Evolutionary conservation across 2,888 invertebrate species (phyloP), one percentile per base, ranked within the genome.

Genomic region (Tipula vernalis): DNA sequence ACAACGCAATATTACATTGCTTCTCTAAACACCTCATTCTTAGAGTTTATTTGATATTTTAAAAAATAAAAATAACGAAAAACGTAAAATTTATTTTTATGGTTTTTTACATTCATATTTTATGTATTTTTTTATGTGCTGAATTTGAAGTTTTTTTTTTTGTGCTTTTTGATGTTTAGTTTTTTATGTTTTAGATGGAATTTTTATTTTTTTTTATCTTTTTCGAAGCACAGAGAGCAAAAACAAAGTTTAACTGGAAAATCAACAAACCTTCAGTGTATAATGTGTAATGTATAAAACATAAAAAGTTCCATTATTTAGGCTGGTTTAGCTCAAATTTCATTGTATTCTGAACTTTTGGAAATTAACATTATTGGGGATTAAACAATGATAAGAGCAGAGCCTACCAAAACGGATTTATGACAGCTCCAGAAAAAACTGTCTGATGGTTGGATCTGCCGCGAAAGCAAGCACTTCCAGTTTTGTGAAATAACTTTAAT

Each of bases 101-200:
- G 71, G 71, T 71, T 71, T 71, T 71, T 71, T 71, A 71, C 71
- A 71, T 71, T 71, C 71, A 71, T 71, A 71, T 71, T 71, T 71
- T 71, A 71, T 71, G 71, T 71, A 71, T 71, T 71, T 71, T 71
- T 71, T 71, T 71, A 71, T 71, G 71, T 71, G 71, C 71, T 71
- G 71, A 71, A 71, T 71, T 71, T 71, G 71, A 71, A 71, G 71
- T 57, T 57, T 71, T 71, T 71, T 51, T 71, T 28, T 71, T 71
- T 71, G 0, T 28, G 28, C 28, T 28, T 71, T 71, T 71, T 18
- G 71, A 71, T 71, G 71, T 71, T 71, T 71, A 71, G 71, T 71
- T 71, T 71, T 71, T 71, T 71, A 28, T 71, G n/a, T 71, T 71
- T 71, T 71, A 71, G 71, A 71, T 71, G 71, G 28, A 71, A 71